Evolutionary conservation across 1,140 invertebrate genomes (phyloP), one percentile per base, ranked within the genome.

Genomic region (Uloborus diversus): DNA sequence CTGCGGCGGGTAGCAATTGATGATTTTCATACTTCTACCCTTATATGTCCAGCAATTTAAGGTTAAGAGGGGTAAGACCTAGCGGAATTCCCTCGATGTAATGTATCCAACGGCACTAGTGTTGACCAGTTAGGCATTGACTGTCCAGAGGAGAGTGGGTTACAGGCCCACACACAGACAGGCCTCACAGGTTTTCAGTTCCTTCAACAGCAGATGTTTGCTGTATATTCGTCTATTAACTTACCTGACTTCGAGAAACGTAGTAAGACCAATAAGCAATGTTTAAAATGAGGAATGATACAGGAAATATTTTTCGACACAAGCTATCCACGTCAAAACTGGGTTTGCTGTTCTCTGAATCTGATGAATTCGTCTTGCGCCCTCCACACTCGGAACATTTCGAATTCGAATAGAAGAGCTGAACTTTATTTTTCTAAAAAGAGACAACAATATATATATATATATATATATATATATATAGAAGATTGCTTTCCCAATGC

Each of bases 261-360:
- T 79, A 79, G 27, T 69, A 69, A 20, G 23, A 49, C 94, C 94
- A 96, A 83, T 95, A 96, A 56, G 95, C 88, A 57, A 93, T 87
- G 84, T 96, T 96, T 84, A 95, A 95, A 53, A 94, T 88, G 0
- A 95, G 82, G 85, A 95, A 96, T 1, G 91, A 86, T 1, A 92
- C 83, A 0, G 94, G 94, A 85, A 95, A 96, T 2, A 93, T 86
- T 20, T 94, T 87, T 33, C 94, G 89, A 28, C 93, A 69, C 20
- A 28, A 33, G 7, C n/a, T 30, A 20, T 71, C 68, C 30, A 71
- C n/a, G n/a, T 57, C 23, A 3, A 71, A 9, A 14, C 28, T 30
- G 5, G 13, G 17, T 7, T 47, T 33, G n/a, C 14, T 23, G 0
- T 17, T 1, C 11, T 28, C 9, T 3, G 5, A 0, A 1, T 9